Conservation (phyloP, 2,113 vertebrate species). For the Mormyrus iriodes region DNA sequence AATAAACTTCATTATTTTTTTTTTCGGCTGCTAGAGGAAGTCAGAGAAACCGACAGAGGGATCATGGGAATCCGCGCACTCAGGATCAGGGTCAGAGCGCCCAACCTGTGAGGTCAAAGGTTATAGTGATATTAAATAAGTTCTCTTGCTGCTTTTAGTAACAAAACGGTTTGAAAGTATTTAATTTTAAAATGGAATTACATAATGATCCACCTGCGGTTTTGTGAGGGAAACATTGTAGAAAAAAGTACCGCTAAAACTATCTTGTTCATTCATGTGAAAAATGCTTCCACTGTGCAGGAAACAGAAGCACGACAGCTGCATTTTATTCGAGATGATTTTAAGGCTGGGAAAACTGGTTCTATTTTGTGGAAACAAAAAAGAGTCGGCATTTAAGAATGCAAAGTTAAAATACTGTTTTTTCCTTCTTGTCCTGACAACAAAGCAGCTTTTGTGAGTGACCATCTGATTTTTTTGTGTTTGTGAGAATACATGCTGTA, state of each 20-base stretch:
- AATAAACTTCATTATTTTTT: too few relatives aligned
- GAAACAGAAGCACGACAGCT: constrained; percentile 84
- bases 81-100: too few relatives aligned
- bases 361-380: constrained; percentile 74
- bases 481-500: constrained; percentile 86
- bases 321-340: constrained; percentile 83
- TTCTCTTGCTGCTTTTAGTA: not conserved
- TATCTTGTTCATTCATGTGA: constrained; percentile 69
- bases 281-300: constrained; percentile 76
- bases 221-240: not conserved
- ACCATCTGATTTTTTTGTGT: constrained; percentile 91
- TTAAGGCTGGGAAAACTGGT: constrained; percentile 82
- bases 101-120: not conserved
- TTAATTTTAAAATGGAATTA: not conserved
- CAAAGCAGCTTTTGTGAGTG: constrained; percentile 65
- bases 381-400: constrained; percentile 71
- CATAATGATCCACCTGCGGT: not conserved
- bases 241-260: not conserved
- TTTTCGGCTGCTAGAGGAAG: too few relatives aligned
- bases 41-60: too few relatives aligned
- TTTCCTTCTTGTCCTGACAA: constrained; percentile 57
- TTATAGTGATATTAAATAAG: not conserved
- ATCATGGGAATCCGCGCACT: too few relatives aligned
- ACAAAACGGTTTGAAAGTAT: not conserved
- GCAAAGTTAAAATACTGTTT: constrained; percentile 84